These are phyloP conservation scores for Oncopodura yosiiana DNA, from an alignment of 1,140 invertebrate genomes.

Conservation along the genomic window DNA sequence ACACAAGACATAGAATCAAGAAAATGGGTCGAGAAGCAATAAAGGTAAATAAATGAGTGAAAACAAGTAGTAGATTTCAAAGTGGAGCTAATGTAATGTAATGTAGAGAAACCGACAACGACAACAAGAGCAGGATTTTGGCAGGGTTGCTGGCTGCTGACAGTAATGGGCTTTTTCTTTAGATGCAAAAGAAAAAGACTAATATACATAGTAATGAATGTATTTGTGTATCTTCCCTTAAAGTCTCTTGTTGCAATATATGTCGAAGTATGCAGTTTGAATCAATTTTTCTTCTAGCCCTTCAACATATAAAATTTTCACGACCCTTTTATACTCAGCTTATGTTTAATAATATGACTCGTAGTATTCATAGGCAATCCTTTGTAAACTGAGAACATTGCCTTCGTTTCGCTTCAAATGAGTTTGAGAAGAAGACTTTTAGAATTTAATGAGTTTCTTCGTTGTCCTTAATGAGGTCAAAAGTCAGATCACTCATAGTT, in stretches of 20 bases:
- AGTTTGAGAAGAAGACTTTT: no score
- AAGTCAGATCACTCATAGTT: constrained; percentile 29
- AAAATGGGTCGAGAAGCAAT: no score
- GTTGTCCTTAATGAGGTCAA: constrained; percentile 14
- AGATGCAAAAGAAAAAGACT: no score
- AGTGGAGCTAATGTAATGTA: no score
- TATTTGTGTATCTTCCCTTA: neutral
- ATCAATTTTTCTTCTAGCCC: neutral
- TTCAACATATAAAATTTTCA: neutral
- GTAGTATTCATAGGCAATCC: neutral
- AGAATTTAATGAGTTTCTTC: constrained; percentile 17
- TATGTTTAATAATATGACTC: neutral
- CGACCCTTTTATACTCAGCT: constrained; percentile 1
- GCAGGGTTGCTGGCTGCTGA: no score
- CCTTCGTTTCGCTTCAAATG: constrained; percentile 12
- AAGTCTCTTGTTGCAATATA: neutral
- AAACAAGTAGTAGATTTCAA: no score
- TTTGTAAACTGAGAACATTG: constrained; percentile 6
- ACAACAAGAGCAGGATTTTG: no score
- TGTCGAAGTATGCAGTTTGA: neutral
- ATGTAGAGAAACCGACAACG: no score
- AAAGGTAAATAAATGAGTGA: no score
- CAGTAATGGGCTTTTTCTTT: no score
- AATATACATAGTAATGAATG: no score
- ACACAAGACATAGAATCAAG: no score